phyloP scores from a whole-genome alignment of 1,140 invertebrate genomes.

The Brachionus koreanus region DNA sequence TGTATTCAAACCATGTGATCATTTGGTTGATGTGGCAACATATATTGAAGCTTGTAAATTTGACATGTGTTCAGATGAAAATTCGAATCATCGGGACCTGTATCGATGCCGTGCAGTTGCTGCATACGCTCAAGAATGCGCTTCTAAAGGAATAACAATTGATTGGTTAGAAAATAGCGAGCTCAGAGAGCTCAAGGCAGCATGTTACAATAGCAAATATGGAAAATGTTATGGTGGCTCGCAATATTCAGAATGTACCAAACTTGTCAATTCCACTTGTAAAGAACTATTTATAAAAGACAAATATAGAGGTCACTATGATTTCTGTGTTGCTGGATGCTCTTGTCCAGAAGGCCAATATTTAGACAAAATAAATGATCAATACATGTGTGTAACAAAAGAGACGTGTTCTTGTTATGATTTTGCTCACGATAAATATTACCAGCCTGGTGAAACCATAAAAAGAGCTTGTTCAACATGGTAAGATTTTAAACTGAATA shows the following conservation, averaged over 20 bases:
- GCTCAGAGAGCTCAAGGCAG: background rate
- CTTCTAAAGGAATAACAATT: conserved; percentile 66
- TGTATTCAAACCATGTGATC: conserved; percentile 68
- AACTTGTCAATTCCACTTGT: background rate
- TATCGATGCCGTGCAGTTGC: conserved; percentile 77
- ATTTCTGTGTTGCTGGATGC: conserved; percentile 40
- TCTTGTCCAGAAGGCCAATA: conserved; percentile 13
- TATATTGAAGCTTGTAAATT: conserved; percentile 77
- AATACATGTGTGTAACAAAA: conserved; percentile 19
- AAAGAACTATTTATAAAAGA: background rate
- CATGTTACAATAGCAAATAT: conserved; percentile 35
- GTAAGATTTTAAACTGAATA: background rate
- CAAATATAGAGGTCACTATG: background rate
- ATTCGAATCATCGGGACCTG: conserved; percentile 13
- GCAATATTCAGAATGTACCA: conserved; percentile 29
- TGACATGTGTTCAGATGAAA: conserved; percentile 60
- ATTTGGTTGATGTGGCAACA: conserved; percentile 70
- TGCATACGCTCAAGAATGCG: conserved; percentile 74
- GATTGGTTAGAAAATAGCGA: conserved; percentile 71
- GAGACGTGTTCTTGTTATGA: conserved; percentile 33
- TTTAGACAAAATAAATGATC: conserved; percentile 1
- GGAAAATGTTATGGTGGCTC: conserved; percentile 40
- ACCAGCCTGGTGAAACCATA: background rate
- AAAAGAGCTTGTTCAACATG: conserved; percentile 32
- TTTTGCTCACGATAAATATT: background rate